phyloP scores from a whole-genome alignment of 2,113 vertebrate species.

The Blennius ocellaris region DNA sequence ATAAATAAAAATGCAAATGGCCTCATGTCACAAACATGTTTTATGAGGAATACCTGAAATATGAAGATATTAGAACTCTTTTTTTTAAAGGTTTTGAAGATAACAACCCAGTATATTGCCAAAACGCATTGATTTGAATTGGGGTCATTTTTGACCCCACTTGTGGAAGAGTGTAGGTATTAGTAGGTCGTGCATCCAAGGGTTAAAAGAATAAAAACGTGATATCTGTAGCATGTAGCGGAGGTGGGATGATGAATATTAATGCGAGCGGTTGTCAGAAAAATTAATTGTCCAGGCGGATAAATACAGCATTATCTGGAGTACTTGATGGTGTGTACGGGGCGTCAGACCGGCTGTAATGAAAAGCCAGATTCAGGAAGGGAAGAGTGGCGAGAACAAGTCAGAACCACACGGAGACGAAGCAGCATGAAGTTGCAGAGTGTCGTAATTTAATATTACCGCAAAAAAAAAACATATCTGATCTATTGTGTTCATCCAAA shows the following conservation, averaged over 20 bases:
- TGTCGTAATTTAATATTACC: constrained; percentile 11
- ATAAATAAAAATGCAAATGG: no score
- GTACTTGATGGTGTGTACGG: constrained; percentile 82
- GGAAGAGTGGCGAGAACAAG: constrained; percentile 73
- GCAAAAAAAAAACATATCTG: constrained; percentile 7
- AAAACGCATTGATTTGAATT: no score
- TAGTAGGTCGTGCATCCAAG: no score
- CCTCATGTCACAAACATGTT: no score
- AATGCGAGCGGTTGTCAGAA: constrained; percentile 85
- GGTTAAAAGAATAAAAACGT: no score
- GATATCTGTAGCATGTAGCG: constrained; percentile 48
- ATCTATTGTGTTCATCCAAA: background rate
- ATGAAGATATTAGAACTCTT: no score
- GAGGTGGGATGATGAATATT: constrained; percentile 88
- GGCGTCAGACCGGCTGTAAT: constrained; percentile 78
- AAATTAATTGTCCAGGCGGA: constrained; percentile 87
- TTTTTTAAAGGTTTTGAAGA: no score
- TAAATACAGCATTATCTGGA: constrained; percentile 84
- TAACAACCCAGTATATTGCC: no score
- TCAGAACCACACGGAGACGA: constrained; percentile 52
- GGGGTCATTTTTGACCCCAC: no score
- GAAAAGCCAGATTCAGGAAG: constrained; percentile 77
- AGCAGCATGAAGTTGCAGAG: constrained; percentile 12
- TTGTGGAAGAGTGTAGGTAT: no score
- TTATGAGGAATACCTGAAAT: no score